phyloP scores from a whole-genome alignment of 2,797 vertebrate genomes.

The Martes flavigula region DNA sequence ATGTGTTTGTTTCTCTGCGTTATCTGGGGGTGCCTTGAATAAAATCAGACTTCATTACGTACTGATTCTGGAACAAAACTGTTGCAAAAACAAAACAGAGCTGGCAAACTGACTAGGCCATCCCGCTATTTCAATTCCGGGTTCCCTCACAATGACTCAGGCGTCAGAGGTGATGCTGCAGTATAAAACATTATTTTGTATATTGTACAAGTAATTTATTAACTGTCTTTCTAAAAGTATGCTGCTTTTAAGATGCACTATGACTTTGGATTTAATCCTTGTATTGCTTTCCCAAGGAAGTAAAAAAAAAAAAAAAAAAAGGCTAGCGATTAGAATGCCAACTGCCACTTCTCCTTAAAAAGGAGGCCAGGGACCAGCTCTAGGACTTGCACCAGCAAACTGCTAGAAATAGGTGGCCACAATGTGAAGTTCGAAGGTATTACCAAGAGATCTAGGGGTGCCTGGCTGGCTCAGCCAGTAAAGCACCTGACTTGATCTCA shows the following conservation, averaged over 20 bases:
- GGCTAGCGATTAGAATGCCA: slow-evolving; percentile 80
- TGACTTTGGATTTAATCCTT: slow-evolving; percentile 87
- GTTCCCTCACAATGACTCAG: slow-evolving; percentile 84
- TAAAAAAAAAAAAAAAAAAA: slow-evolving; percentile 77
- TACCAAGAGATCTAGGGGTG: slow-evolving; percentile 37
- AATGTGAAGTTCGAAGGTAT: slow-evolving; percentile 62
- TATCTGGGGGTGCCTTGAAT: slow-evolving; percentile 92
- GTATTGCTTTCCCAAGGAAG: slow-evolving; percentile 84
- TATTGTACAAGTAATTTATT: slow-evolving; percentile 88
- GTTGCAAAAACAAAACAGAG: slow-evolving; percentile 65
- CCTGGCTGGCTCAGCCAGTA: not conserved
- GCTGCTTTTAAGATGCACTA: slow-evolving; percentile 89
- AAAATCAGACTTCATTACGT: slow-evolving; percentile 82
- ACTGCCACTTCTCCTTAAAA: slow-evolving; percentile 81
- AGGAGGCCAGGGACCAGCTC: slow-evolving; percentile 74
- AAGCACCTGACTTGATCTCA: not conserved
- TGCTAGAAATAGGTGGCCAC: slow-evolving; percentile 66
- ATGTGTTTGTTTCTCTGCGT: slow-evolving; percentile 87
- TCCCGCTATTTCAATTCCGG: slow-evolving; percentile 80
- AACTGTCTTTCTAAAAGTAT: slow-evolving; percentile 86
- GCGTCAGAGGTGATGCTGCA: slow-evolving; percentile 87
- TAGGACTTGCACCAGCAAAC: slow-evolving; percentile 66
- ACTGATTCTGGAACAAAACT: slow-evolving; percentile 88
- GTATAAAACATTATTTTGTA: slow-evolving; percentile 84
- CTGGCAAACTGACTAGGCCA: slow-evolving; percentile 74